Conservation (phyloP, 1,140 invertebrate genomes). For the Coptotermes formosanus region DNA sequence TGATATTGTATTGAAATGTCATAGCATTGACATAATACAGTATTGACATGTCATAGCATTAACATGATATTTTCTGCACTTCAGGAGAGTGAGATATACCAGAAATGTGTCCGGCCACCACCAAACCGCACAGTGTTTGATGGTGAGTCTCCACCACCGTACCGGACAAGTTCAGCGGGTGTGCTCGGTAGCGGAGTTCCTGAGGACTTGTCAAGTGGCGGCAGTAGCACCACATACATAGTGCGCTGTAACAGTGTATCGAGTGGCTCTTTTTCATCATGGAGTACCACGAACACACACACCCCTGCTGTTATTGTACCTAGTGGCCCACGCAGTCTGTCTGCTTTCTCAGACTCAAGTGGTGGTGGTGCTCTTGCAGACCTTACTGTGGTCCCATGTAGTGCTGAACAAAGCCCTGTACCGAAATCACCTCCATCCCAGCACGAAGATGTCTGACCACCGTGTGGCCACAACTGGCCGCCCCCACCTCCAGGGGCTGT, state of each 20-base stretch:
- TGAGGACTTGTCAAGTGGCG: conserved; percentile 38
- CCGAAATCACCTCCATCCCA: not conserved
- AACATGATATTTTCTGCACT: conserved; percentile 39
- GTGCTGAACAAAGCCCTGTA: not conserved
- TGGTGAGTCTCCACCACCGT: conserved; percentile 64
- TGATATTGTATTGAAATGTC: too few relatives aligned
- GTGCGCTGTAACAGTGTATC: conserved; percentile 48
- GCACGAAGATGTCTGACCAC: not conserved
- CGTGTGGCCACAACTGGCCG: conserved; percentile 5
- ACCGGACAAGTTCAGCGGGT: conserved; percentile 58
- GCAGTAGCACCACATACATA: conserved; percentile 39
- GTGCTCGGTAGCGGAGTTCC: conserved; percentile 39
- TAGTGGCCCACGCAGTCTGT: not conserved
- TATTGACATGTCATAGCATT: not conserved
- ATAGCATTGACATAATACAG: too few relatives aligned
- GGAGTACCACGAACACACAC: not conserved
- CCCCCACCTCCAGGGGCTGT: conserved; percentile 8
- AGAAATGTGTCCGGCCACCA: conserved; percentile 67
- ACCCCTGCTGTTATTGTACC: not conserved
- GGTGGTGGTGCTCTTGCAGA: conserved; percentile 21
- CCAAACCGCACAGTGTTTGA: conserved; percentile 70
- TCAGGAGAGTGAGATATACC: conserved; percentile 65
- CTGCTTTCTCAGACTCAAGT: conserved; percentile 24
- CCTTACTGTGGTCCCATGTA: conserved; percentile 29
- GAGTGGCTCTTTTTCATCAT: not conserved